Percentiles rank a stretch among this genome's conserved stretches.
Evolutionary conservation across 2,797 vertebrate genomes (phyloP).

Genomic region (Sandelia bainsii): DNA sequence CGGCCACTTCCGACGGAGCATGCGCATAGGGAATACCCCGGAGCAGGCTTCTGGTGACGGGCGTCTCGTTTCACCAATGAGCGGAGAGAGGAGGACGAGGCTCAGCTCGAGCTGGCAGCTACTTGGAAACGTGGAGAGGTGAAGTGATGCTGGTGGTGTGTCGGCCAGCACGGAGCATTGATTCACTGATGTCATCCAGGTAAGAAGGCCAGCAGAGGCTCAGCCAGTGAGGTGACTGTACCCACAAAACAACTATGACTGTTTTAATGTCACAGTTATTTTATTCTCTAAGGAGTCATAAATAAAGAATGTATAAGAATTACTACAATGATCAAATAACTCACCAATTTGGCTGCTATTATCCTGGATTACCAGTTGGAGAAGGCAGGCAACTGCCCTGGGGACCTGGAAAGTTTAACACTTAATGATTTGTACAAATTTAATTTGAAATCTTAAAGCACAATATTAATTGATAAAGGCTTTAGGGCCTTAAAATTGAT

Average conservation of each 20-base stretch:
- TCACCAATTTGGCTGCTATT: background rate
- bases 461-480: background rate
- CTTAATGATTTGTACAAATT: background rate
- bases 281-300: background rate
- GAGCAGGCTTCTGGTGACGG: slow-evolving; percentile 64
- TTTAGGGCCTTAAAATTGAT: background rate
- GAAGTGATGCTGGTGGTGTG: slow-evolving; percentile 72
- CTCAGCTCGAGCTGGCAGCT: slow-evolving; percentile 75
- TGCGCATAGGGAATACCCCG: slow-evolving; percentile 65
- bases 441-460: background rate
- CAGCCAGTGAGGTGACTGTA: background rate
- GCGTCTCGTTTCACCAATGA: slow-evolving; percentile 75
- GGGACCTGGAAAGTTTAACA: background rate
- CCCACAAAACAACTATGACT: background rate
- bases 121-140: slow-evolving; percentile 84
- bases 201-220: slow-evolving; percentile 23
- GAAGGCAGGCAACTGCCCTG: background rate
- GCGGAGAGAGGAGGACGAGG: slow-evolving; percentile 22
- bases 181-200: slow-evolving; percentile 59
- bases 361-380: background rate
- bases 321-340: slow-evolving; percentile 3
- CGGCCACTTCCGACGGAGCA: slow-evolving; percentile 71
- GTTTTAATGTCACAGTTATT: no score
- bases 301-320: background rate
- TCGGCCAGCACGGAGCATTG: slow-evolving; percentile 12